Evolutionary conservation across 2,797 vertebrate genomes (phyloP).

Genomic region (Argyrosomus regius): DNA sequence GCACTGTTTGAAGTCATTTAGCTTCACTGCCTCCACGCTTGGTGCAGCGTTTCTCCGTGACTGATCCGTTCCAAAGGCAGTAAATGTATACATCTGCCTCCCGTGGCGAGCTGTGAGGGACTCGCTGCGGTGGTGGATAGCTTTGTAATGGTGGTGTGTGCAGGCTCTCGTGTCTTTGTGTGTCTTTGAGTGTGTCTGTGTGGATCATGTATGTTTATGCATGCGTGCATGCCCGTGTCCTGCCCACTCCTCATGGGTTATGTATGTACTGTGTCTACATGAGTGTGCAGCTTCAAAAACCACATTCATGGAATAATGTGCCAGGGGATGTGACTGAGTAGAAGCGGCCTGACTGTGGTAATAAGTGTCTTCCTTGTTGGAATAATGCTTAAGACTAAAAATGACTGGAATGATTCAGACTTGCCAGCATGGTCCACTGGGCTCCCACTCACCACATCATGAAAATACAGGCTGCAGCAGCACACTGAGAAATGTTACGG

Average conservation of each 20-base stretch:
- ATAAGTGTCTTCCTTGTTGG: slow-evolving; percentile 63
- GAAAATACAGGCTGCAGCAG: slow-evolving; percentile 62
- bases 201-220: slow-evolving; percentile 14
- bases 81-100: slow-evolving; percentile 51
- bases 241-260: neutral
- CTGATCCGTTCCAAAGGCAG: slow-evolving; percentile 47
- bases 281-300: slow-evolving; percentile 32
- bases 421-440: slow-evolving; percentile 46
- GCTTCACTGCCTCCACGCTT: slow-evolving; percentile 8
- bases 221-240: neutral
- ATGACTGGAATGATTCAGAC: slow-evolving; percentile 62
- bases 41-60: slow-evolving; percentile 31
- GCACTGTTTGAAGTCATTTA: slow-evolving; percentile 32
- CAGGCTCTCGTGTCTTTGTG: neutral
- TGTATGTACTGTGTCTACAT: neutral
- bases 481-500: slow-evolving; percentile 54
- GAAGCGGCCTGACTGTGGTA: slow-evolving; percentile 53
- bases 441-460: slow-evolving; percentile 58
- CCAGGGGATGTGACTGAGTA: slow-evolving; percentile 45
- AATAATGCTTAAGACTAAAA: slow-evolving; percentile 65
- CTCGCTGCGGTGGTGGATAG: slow-evolving; percentile 10
- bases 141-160: slow-evolving; percentile 30
- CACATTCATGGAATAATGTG: slow-evolving; percentile 34
- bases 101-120: slow-evolving; percentile 19
- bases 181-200: slow-evolving; percentile 15